phyloP scores from a whole-genome alignment of 2,888 invertebrate genomes.

The Drosophila nr. perissopoda region DNA sequence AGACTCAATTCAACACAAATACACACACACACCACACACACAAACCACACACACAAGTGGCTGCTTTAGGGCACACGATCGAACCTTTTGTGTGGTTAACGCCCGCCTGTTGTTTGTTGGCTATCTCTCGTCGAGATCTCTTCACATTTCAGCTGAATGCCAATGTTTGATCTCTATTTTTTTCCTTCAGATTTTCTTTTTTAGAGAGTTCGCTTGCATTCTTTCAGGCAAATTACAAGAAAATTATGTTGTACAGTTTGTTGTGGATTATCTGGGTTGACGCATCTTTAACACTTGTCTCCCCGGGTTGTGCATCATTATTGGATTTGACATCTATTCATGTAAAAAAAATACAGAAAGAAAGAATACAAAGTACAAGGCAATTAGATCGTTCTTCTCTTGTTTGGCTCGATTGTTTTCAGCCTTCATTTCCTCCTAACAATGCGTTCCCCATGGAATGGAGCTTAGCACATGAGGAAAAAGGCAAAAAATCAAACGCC shows the following conservation, averaged over 20 bases:
- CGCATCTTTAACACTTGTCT: slow-evolving; percentile 52
- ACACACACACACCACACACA: slow-evolving; percentile 16
- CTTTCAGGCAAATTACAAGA: slow-evolving; percentile 58
- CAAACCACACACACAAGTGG: slow-evolving; percentile 44
- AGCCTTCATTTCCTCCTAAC: slow-evolving; percentile 11
- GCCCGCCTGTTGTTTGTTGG: slow-evolving; percentile 61
- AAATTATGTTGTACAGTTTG: slow-evolving; percentile 65
- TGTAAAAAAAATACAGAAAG: not conserved
- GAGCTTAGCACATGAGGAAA: slow-evolving; percentile 20
- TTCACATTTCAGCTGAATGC: slow-evolving; percentile 57
- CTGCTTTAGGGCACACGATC: slow-evolving; percentile 53
- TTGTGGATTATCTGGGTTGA: slow-evolving; percentile 62
- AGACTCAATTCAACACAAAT: slow-evolving; percentile 8
- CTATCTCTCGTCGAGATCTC: slow-evolving; percentile 52
- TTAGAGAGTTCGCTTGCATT: slow-evolving; percentile 9
- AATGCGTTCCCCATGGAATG: slow-evolving; percentile 46
- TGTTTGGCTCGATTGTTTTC: slow-evolving; percentile 4
- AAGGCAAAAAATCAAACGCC: slow-evolving; percentile 18
- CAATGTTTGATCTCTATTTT: slow-evolving; percentile 45
- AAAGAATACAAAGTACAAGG: slow-evolving; percentile 14
- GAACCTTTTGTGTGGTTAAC: slow-evolving; percentile 66
- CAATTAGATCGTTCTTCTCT: slow-evolving; percentile 37
- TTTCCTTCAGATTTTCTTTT: not conserved
- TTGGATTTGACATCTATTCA: slow-evolving; percentile 66
- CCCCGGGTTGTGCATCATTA: slow-evolving; percentile 73